These are phyloP conservation scores for Lophius americanus DNA, from an alignment of 2,797 vertebrate genomes.

Conservation along the genomic window DNA sequence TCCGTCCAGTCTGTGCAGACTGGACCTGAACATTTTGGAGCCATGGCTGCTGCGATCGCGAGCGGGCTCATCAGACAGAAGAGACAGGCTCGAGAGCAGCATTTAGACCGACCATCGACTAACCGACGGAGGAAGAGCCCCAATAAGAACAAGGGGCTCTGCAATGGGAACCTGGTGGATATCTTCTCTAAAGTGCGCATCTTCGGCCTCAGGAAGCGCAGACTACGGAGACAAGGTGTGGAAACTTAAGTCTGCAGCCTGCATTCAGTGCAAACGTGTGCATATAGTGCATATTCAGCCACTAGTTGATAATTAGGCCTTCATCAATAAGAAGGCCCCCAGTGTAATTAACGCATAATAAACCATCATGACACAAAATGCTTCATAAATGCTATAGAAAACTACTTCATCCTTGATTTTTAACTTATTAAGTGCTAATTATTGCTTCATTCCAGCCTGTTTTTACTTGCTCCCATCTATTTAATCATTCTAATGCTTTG, in stretches of 20 bases:
- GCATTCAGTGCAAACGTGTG: slow-evolving; percentile 18
- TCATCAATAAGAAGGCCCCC: neutral
- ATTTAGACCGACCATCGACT: slow-evolving; percentile 93
- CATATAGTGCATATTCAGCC: slow-evolving; percentile 25
- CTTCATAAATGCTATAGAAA: too few species aligned
- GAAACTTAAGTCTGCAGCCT: slow-evolving; percentile 63
- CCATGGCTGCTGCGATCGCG: slow-evolving; percentile 98
- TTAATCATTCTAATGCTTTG: too few species aligned
- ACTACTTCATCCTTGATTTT: too few species aligned
- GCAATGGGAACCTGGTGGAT: slow-evolving; percentile 98
- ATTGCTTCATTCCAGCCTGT: too few species aligned
- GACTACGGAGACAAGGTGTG: slow-evolving; percentile 99
- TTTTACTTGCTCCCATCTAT: too few species aligned
- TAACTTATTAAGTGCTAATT: too few species aligned
- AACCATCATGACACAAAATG: too few species aligned
- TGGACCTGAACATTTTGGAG: slow-evolving; percentile 77
- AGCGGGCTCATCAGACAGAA: slow-evolving; percentile 99
- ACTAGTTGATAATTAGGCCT: slow-evolving; percentile 41
- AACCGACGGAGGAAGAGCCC: slow-evolving; percentile 96
- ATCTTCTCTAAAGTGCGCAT: slow-evolving; percentile 99
- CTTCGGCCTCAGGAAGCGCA: slow-evolving; percentile 98
- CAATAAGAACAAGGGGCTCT: slow-evolving; percentile 96
- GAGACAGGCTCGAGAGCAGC: slow-evolving; percentile 97
- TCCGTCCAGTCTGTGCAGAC: slow-evolving; percentile 77
- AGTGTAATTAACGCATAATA: neutral